Evolutionary conservation across 2,888 invertebrate genomes (phyloP).

Genomic region (Agrochola circellaris): DNA sequence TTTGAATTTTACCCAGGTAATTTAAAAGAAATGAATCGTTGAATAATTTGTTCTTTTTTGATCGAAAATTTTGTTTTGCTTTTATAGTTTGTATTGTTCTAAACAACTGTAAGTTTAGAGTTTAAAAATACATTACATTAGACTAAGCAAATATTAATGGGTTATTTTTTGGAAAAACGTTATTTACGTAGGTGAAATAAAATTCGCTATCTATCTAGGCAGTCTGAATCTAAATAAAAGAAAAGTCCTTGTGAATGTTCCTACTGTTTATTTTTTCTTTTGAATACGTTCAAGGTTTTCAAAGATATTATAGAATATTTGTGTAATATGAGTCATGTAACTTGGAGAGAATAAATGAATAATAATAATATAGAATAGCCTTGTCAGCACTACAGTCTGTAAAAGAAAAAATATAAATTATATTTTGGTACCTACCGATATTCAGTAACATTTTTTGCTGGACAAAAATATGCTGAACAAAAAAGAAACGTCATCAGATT

Average conservation of each 20-base stretch:
- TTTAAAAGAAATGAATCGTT: neutral
- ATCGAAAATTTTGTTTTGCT: neutral
- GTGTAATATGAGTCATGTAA: too few species aligned
- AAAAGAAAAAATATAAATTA: neutral
- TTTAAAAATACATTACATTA: neutral
- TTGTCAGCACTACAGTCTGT: neutral
- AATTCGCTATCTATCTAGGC: neutral
- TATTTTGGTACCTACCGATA: neutral
- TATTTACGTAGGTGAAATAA: neutral
- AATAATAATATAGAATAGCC: too few species aligned
- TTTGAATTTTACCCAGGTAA: neutral
- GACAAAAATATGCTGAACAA: neutral
- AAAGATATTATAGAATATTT: neutral
- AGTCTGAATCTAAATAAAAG: neutral
- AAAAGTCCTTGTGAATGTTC: neutral
- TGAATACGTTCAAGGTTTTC: neutral
- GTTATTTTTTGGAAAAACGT: neutral
- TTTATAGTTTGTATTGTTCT: neutral
- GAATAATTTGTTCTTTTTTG: neutral
- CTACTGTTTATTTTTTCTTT: neutral
- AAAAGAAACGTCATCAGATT: conserved; percentile 15
- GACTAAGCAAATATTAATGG: neutral
- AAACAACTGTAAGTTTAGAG: neutral
- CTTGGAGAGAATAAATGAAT: too few species aligned
- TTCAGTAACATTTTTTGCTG: neutral